These are phyloP conservation scores for Danio jaintianensis DNA, from an alignment of 2,797 vertebrate species.

Conservation along the genomic window DNA sequence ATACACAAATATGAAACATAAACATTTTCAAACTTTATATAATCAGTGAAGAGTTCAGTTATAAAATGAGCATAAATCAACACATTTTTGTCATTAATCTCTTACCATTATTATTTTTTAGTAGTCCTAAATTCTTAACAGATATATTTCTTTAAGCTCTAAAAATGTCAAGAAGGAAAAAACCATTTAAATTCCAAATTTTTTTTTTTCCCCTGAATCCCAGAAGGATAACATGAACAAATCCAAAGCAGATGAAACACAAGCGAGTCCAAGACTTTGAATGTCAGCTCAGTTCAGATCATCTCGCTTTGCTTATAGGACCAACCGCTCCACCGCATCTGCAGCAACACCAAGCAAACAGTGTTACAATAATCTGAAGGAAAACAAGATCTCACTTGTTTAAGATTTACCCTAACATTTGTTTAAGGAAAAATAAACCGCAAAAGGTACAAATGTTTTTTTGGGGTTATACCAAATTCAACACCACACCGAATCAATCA, in stretches of 20 bases:
- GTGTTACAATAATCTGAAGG: constrained; percentile 2
- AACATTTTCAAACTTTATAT: not conserved
- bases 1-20: constrained; percentile 4
- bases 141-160: not conserved
- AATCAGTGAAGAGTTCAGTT: not conserved
- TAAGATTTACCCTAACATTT: constrained; percentile 41
- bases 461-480: constrained; percentile 37
- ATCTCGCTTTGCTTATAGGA: not conserved
- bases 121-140: constrained; percentile 6
- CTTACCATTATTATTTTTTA: constrained; percentile 4
- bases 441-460: constrained; percentile 27
- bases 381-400: constrained; percentile 37
- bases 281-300: constrained; percentile 24
- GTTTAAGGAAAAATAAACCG: constrained; percentile 29
- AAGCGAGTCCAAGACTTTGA: constrained; percentile 7
- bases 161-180: not conserved
- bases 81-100: not conserved
- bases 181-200: not conserved
- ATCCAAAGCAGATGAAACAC: constrained; percentile 7
- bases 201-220: not conserved
- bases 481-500: constrained; percentile 34
- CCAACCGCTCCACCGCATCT: not conserved
- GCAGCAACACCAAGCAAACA: not conserved
- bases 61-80: constrained; percentile 9
- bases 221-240: constrained; percentile 3